A percentile compares a stretch with the other conserved stretches of the same genome.
phyloP scores from a whole-genome alignment of 2,113 vertebrate species.

The Brachypteracias leptosomus region DNA sequence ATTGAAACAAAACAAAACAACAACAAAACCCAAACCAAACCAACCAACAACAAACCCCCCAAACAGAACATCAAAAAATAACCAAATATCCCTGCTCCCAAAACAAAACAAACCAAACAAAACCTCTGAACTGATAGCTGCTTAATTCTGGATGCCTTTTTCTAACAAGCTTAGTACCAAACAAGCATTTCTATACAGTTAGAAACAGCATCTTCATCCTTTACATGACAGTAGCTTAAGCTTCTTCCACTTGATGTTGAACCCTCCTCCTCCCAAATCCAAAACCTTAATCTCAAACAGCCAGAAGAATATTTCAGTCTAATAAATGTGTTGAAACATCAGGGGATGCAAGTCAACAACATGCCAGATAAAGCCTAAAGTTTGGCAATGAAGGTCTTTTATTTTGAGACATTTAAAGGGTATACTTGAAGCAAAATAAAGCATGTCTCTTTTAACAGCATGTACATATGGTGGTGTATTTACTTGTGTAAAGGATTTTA shows the following conservation, averaged over 20 bases:
- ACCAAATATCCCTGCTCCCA: accelerated
- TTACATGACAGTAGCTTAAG: not conserved
- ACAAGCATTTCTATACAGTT: not conserved
- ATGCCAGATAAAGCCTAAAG: not conserved
- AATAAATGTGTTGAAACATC: not conserved
- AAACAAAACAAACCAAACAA: not conserved
- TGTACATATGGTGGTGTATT: not conserved
- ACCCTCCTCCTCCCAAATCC: not conserved
- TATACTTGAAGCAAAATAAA: not conserved
- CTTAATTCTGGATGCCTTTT: not conserved
- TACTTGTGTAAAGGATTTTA: not conserved
- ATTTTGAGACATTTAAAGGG: not conserved
- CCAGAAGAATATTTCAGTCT: not conserved
- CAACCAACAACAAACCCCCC: not conserved
- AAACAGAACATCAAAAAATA: too few species aligned
- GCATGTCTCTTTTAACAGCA: not conserved
- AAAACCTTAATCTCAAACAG: not conserved
- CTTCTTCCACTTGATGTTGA: not conserved
- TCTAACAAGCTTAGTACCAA: not conserved
- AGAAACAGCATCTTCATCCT: not conserved
- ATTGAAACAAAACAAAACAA: not conserved
- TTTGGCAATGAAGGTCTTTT: not conserved
- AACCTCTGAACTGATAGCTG: not conserved
- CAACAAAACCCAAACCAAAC: too few species aligned
- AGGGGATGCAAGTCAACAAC: not conserved